Evolutionary conservation across 2,797 vertebrate species (phyloP).

Genomic region (Hozukius guyotensis): DNA sequence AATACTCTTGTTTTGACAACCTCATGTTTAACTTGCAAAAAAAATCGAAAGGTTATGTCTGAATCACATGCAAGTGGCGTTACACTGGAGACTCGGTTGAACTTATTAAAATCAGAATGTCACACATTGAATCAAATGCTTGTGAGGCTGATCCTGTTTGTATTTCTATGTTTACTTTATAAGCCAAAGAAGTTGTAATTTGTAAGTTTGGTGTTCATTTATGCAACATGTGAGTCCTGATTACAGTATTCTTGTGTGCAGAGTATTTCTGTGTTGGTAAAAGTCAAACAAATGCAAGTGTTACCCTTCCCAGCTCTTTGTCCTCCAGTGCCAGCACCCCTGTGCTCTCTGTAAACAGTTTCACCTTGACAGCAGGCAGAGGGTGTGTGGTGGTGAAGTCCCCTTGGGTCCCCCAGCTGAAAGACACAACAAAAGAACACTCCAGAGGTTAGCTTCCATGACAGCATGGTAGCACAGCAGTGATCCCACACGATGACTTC

Average conservation of each 20-base stretch:
- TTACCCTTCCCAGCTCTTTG: constrained; percentile 98
- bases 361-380: constrained; percentile 98
- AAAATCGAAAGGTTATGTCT: not conserved
- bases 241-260: not conserved
- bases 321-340: constrained; percentile 98
- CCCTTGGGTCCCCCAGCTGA: constrained; percentile 98
- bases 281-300: constrained; percentile 4
- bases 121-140: not conserved
- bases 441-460: constrained; percentile 66
- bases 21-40: not conserved
- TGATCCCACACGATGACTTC: constrained; percentile 16
- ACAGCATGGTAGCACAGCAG: constrained; percentile 3
- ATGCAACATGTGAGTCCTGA: not conserved
- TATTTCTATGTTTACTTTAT: not conserved
- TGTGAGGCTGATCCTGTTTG: not conserved
- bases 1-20: not conserved
- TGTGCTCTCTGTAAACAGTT: constrained; percentile 98
- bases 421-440: constrained; percentile 72
- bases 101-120: constrained; percentile 3
- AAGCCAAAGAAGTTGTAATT: not conserved
- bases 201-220: not conserved
- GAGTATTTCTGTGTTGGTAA: not conserved
- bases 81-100: not conserved
- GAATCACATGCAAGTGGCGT: not conserved
- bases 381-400: constrained; percentile 98